phyloP scores from a whole-genome alignment of 2,113 vertebrate species.

The Pavo muticus region DNA sequence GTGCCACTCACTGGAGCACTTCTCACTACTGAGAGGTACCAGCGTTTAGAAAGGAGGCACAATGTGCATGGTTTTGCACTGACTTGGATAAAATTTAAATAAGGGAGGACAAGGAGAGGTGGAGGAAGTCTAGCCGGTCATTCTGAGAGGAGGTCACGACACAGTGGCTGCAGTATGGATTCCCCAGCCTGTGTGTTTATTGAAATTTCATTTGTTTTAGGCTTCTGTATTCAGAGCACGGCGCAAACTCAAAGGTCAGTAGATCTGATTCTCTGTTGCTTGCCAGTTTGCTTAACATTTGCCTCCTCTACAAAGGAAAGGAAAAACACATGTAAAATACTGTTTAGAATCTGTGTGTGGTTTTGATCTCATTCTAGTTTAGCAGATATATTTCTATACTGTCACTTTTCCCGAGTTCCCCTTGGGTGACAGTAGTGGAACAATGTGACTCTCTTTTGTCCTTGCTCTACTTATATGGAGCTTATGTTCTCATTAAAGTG shows the following conservation, averaged over 20 bases:
- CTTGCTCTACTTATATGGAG: constrained; percentile 34
- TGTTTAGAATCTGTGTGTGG: not conserved
- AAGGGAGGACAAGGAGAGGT: not conserved
- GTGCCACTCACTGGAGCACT: not conserved
- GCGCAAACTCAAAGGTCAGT: not conserved
- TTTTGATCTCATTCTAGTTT: not conserved
- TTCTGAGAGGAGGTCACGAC: not conserved
- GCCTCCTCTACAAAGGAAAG: not conserved
- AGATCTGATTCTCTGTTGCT: not conserved
- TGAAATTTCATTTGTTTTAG: not conserved
- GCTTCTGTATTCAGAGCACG: not conserved
- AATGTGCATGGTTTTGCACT: not conserved
- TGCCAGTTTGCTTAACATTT: not conserved
- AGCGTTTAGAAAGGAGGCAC: rapidly evolving
- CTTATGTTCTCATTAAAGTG: not conserved
- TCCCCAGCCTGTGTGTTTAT: not conserved
- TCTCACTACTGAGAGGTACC: not conserved
- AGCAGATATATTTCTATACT: not conserved
- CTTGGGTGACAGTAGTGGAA: not conserved
- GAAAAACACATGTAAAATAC: not conserved
- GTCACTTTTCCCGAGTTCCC: not conserved
- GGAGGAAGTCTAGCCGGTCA: not conserved
- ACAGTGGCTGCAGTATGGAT: not conserved
- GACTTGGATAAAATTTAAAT: not conserved
- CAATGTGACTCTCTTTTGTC: not conserved